Evolutionary conservation across 2,888 invertebrate species (phyloP), one percentile per base, ranked within the genome.

Genomic region (Stictocephala bisonia): DNA sequence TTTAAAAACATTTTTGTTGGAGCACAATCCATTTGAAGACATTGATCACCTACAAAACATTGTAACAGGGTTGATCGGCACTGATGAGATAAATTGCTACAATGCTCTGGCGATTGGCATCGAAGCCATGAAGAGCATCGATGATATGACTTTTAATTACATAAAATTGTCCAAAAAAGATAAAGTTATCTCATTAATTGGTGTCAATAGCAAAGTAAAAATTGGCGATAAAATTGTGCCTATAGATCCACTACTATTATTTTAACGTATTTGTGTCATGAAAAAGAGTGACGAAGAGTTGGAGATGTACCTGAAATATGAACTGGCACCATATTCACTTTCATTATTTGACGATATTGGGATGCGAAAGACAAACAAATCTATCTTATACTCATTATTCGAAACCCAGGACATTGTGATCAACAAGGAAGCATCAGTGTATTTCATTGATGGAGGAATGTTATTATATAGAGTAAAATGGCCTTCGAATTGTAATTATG

Each of bases 51-150:
- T 56, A 11, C 24, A 13, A 56, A 56, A 56, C 29, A 56, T 56
- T 56, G 56, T 56, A 13, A 56, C 56, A 24, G 56, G 56, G n/a
- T 56, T 56, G 26, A 24, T 56, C n/a, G 56, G 56, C 6, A 24
- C 56, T 13, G 56, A 56, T 7, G 56, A 56, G 29, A 56, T 56
- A 2, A 56, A 56, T 56, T 56, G 24, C 29, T 26, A 56, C 13
- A 15, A 24, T 11, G 56, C 56, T 56, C 26, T 56, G 3, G 13
- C 1, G 24, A 2, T 56, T 56, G 56, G 56, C n/a, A 56, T 24
- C 3, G 13, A 56, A 26, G 13, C 22, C 24, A 24, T 56, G 26
- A 56, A 56, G 3, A 24, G n/a, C 11, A 13, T 24, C 29, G 26
- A 24, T 56, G 56, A 29, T 26, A 1, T 26, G 7, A 56, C 3